phyloP scores from a whole-genome alignment of 2,113 vertebrate species.

The Spermophilus dauricus region DNA sequence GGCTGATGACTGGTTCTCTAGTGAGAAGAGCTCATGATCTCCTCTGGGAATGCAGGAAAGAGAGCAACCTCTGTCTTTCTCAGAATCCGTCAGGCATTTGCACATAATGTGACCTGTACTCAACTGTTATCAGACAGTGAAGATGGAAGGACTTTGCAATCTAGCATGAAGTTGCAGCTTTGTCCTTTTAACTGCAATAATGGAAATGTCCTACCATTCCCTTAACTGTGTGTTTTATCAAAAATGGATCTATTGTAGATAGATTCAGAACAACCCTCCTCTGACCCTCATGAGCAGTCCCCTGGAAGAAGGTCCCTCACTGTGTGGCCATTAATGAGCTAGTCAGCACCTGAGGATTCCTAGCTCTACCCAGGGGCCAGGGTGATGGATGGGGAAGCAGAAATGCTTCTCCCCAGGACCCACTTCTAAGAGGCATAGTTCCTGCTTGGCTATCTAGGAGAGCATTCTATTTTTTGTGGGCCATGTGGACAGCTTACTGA shows the following conservation, averaged over 20 bases:
- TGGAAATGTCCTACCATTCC: neutral
- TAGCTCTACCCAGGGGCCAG: neutral
- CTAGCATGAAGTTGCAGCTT: neutral
- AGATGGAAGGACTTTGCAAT: neutral
- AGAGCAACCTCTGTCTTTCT: neutral
- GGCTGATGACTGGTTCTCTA: neutral
- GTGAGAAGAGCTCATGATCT: neutral
- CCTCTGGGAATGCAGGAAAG: neutral
- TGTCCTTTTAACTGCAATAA: conserved; percentile 11
- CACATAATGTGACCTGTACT: neutral
- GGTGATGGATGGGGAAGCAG: neutral
- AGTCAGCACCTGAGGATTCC: neutral
- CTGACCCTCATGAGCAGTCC: neutral
- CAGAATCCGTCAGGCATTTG: neutral
- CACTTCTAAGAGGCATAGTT: neutral
- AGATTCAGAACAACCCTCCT: neutral
- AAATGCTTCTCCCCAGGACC: neutral
- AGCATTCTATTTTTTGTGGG: neutral
- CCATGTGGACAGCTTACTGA: neutral
- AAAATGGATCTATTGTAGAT: neutral
- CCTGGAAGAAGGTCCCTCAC: neutral
- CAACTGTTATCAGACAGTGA: neutral
- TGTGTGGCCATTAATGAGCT: neutral
- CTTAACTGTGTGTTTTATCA: neutral
- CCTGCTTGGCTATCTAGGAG: neutral